Base-by-base conservation (phyloP, 2,888 invertebrate genomes). In the Panzeria rudis region DNA sequence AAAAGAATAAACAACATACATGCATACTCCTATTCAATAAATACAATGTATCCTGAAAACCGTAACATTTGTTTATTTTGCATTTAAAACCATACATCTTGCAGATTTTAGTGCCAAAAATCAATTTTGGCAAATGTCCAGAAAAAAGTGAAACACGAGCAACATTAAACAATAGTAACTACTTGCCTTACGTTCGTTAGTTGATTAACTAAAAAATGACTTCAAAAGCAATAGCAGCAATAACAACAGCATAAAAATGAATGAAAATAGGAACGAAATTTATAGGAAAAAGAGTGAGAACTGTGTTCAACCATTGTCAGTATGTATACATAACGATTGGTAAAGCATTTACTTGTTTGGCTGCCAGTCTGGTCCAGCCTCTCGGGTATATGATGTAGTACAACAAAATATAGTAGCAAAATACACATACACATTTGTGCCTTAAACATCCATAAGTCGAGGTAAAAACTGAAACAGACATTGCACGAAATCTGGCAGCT, bases 91-190 rank as follows among this genome's bases (percentile, higher is more conserved):
- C 84, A 81, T 84, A 84, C 76, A 81, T 86, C 84, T 84, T 84
- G 72, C 82, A 75, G 72, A 84, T 79, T 81, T 71, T 82, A 85
- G 83, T 86, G 87, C 86, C 87, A 87, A 87, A 89, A 89, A 89
- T 89, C 87, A 88, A 89, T 88, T 89, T 88, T 89, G 89, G 89
- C 89, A 89, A 89, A 88, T 87, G 87, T 87, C 88, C 88, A 88
- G 87, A 81, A 86, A 29, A 80, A 72, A 81, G 72, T 77, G 81
- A 84, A 84, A 77, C 76, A 52, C 29, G 32, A 29, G 56, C 68
- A 80, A 68, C 71, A 68, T 68, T 80, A 66, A 84, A 80, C 56
- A 72, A 72, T n/a, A 59, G 56, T 41, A 78, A 72, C 59, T 44
- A 59, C 50, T 56, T 32, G 77, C 54, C 38, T 68, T 73, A 61